Evolutionary conservation across 2,113 vertebrate genomes (phyloP), one percentile per base, ranked within the genome.

Genomic region (Baryphthengus martii): DNA sequence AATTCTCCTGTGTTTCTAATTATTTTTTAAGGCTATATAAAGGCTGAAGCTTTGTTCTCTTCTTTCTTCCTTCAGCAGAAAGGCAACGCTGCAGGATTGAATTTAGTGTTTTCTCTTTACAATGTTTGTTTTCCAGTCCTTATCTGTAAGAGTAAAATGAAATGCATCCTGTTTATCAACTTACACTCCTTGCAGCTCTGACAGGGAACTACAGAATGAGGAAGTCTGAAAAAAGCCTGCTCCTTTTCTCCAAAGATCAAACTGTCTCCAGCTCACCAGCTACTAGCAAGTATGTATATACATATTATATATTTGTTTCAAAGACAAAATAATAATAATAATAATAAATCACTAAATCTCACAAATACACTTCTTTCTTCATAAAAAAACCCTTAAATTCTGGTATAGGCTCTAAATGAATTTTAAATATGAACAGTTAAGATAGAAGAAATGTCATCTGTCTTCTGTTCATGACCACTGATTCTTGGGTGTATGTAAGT

Each of bases 311-410:
- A 23, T 61, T n/a, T 2, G 3, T 53, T 47, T 61, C 39, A 66
- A 79, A 26, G 14, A 12, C 1, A 9, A 10, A 65, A 14, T 11
- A 11, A 20, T 7, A 9, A 4, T 3, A 58, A 26, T 2, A n/a
- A 11, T 9, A 26, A n/a, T 8, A 11, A 31, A 45, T 37, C 15
- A 17, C 20, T 7, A 62, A 13, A 28, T 47, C 29, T 74, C n/a
- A 68, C 17, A 67, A 53, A 67, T 40, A 6, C 20, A 59, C 5
- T 2, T 29, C 61, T 73, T 47, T 42, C 17, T 73, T 13, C 23
- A 58, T 7, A 23, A 49, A 52, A 50, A 45, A 10, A n/a, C n/a
- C n/a, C n/a, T n/a, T 13, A 49, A 24, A 44, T 37, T 40, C 16
- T 53, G 8, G 5, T 58, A 6, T 56, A 50, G 14, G 17, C 6